Percentiles rank a stretch among this genome's conserved stretches.
phyloP scores from a whole-genome alignment of 2,888 invertebrate genomes.

The Diabrotica balteata region DNA sequence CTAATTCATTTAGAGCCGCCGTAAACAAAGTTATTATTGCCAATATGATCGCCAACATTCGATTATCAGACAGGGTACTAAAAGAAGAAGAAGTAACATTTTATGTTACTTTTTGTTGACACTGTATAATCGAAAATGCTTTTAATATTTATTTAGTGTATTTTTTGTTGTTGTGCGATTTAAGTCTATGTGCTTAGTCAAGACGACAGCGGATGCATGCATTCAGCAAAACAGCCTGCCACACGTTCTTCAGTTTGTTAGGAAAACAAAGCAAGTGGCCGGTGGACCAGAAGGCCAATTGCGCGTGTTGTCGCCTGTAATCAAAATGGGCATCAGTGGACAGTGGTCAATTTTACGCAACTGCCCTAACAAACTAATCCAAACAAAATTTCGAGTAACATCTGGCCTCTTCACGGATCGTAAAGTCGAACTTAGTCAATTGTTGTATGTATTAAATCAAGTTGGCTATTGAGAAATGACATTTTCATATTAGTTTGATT shows the following conservation, averaged over 20 bases:
- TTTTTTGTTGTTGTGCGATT: too few species aligned
- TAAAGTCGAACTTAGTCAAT: constrained; percentile 46
- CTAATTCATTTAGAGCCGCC: too few species aligned
- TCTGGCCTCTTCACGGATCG: constrained; percentile 56
- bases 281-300: constrained; percentile 25
- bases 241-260: constrained; percentile 34
- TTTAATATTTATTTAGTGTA: too few species aligned
- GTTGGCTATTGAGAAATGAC: constrained; percentile 52
- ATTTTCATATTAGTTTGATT: constrained; percentile 56
- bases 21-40: too few species aligned
- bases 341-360: constrained; percentile 56
- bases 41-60: too few species aligned
- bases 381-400: constrained; percentile 51
- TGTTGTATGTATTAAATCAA: constrained; percentile 54
- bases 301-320: constrained; percentile 35
- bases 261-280: constrained; percentile 32
- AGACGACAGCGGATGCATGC: too few species aligned
- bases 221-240: constrained; percentile 26
- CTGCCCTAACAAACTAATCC: constrained; percentile 44
- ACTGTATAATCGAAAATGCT: too few species aligned
- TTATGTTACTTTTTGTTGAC: too few species aligned
- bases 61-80: too few species aligned
- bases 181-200: too few species aligned
- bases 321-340: constrained; percentile 42
- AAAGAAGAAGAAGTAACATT: too few species aligned